Conservation (phyloP, 2,888 invertebrate species). For the Anaspis maculata region DNA sequence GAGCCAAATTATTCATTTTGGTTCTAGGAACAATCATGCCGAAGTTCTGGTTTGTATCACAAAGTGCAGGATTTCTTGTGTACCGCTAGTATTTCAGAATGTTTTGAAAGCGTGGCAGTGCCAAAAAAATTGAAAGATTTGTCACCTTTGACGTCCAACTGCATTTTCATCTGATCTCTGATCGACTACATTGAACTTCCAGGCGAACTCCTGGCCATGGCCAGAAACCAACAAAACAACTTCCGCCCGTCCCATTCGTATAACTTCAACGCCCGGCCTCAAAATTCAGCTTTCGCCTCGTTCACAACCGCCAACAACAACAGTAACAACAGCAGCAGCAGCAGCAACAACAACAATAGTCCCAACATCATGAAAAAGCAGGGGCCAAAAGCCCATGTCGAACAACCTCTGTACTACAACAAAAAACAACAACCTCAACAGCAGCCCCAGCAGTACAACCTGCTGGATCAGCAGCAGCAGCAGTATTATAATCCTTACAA, state of each 20-base stretch:
- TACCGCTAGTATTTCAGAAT: too few species aligned
- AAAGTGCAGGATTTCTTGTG: too few species aligned
- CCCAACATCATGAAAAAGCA: not conserved
- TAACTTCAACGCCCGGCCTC: conserved; percentile 3
- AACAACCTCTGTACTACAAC: not conserved
- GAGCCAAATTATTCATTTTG: too few species aligned
- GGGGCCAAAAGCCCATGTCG: too few species aligned
- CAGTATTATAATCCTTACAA: not conserved
- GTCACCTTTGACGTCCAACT: too few species aligned
- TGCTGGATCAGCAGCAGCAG: not conserved
- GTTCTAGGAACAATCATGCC: too few species aligned
- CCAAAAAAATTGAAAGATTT: too few species aligned
- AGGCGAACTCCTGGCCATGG: conserved; percentile 9
- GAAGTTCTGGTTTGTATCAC: too few species aligned
- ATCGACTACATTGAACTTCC: too few species aligned
- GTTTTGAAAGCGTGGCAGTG: too few species aligned
- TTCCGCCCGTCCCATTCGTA: conserved; percentile 1
- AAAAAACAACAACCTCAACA: not conserved
- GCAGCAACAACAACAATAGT: too few species aligned
- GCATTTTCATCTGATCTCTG: too few species aligned
- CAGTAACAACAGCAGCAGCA: not conserved
- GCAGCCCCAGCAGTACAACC: not conserved
- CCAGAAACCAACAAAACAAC: conserved; percentile 4
- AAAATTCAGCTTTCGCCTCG: conserved; percentile 12
- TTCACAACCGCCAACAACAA: conserved; percentile 3